Base-by-base conservation (phyloP, 2,113 vertebrate genomes). In the Campylomormyrus tamandua region DNA sequence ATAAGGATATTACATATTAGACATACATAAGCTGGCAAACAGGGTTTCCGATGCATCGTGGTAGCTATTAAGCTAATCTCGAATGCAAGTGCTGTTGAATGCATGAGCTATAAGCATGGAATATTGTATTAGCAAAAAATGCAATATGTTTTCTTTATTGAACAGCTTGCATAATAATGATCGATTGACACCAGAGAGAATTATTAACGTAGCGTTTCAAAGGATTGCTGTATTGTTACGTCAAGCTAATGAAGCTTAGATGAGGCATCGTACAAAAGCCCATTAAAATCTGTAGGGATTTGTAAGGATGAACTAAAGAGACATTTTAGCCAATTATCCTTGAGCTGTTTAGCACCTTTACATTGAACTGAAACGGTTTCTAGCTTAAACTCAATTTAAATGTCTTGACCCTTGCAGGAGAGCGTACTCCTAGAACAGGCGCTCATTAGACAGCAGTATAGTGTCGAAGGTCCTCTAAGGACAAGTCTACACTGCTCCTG, bases 301-400 rank as follows among this genome's bases (percentile, higher is more conserved):
- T 58, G 52, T 62, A 62, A 53, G 15, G 42, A 42, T 85, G 17
- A n/a, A 89, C 80, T 17, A 45, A 83, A 46, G 24, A 46, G 77
- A 85, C 13, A 5, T 48, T 58, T 83, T 35, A 39, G 48, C 74
- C 49, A 42, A 56, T 24, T 88, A 58, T 92, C 92, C 92, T 92
- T 88, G 87, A 92, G 92, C 91, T 92, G 90, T 88, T 77, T 89
- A 90, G 93, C 92, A 93, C 93, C 92, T 94, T 94, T 90, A 92
- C 90, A 91, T 90, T 90, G 91, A 92, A 95, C 89, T 90, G 88
- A 91, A 66, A 91, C 88, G 88, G 90, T 91, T 92, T 89, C 88
- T 87, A 46, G 84, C 87, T 90, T 62, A 90, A 87, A 87, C 80
- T 84, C 77, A 58, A 62, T 84, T 84, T 84, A 89, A 89, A 84